Percentiles rank a stretch among this genome's conserved stretches.
Conservation (phyloP, 2,113 vertebrate genomes). For the Saguinus imperator region DNA sequence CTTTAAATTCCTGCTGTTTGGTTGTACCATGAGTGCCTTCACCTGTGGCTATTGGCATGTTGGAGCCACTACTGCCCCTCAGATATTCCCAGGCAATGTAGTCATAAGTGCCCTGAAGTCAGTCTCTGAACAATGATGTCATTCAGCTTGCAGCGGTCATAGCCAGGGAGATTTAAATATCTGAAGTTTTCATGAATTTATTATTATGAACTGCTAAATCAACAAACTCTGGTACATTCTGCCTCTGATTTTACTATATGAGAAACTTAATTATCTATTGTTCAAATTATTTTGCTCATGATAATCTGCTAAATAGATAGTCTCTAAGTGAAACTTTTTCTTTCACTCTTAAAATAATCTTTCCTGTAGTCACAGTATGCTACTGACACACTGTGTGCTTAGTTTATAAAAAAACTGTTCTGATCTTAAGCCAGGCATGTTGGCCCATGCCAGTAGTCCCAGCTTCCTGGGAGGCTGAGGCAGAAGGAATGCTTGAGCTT, state of each 20-base stretch:
- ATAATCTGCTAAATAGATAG: not conserved
- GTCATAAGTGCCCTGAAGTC: not conserved
- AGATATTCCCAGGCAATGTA: not conserved
- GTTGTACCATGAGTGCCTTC: not conserved
- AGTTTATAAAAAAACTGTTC: not conserved
- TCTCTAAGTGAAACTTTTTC: not conserved
- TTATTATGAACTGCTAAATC: not conserved
- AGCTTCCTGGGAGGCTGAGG: not conserved
- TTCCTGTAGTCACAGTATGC: not conserved
- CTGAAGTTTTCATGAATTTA: not conserved
- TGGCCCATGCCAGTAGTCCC: not conserved
- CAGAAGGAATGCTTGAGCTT: not conserved
- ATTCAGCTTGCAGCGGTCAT: not conserved
- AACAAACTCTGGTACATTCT: not conserved
- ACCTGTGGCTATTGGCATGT: not conserved
- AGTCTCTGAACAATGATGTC: not conserved
- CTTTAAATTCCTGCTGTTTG: not conserved
- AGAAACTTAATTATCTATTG: constrained; percentile 10
- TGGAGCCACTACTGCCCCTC: not conserved
- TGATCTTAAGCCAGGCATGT: not conserved
- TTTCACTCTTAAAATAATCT: not conserved
- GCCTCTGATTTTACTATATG: not conserved
- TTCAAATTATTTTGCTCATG: constrained; percentile 12
- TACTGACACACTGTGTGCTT: not conserved
- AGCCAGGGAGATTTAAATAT: not conserved